Evolutionary conservation across 1,140 invertebrate species (phyloP).

Genomic region (Microplitis demolitor): DNA sequence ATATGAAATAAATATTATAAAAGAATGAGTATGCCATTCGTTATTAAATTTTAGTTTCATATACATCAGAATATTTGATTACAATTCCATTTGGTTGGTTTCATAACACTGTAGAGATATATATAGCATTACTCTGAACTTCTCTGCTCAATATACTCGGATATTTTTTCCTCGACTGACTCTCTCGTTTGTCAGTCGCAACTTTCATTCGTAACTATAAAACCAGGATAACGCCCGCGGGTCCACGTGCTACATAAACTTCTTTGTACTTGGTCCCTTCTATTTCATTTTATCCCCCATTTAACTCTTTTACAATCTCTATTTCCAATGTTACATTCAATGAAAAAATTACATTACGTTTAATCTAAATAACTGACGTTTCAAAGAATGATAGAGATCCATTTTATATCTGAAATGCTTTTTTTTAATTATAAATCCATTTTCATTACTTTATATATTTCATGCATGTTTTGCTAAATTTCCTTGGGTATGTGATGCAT

Average conservation of each 20-base stretch:
- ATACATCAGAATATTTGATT: slow-evolving; percentile 26
- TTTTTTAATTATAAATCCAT: no score
- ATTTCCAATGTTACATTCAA: slow-evolving; percentile 1
- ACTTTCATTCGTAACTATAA: no score
- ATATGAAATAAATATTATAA: no score
- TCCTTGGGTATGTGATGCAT: no score
- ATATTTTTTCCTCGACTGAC: slow-evolving; percentile 9
- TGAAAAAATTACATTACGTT: neutral
- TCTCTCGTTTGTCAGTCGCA: slow-evolving; percentile 17
- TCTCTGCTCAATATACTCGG: no score
- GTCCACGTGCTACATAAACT: neutral
- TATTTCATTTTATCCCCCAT: slow-evolving; percentile 19
- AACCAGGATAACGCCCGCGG: neutral
- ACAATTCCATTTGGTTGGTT: slow-evolving; percentile 28
- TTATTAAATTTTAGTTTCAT: slow-evolving; percentile 8
- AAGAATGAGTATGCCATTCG: neutral
- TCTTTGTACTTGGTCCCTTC: slow-evolving; percentile 6
- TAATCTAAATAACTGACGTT: neutral
- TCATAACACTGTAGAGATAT: slow-evolving; percentile 13
- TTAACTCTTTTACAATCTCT: slow-evolving; percentile 16
- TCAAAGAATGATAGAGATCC: neutral
- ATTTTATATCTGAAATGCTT: neutral
- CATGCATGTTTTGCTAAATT: no score
- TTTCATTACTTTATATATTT: no score
- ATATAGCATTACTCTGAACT: no score